Percentiles rank a stretch among this genome's conserved stretches.
Evolutionary conservation across 2,797 vertebrate genomes (phyloP).

Genomic region (Ispidina lecontei): DNA sequence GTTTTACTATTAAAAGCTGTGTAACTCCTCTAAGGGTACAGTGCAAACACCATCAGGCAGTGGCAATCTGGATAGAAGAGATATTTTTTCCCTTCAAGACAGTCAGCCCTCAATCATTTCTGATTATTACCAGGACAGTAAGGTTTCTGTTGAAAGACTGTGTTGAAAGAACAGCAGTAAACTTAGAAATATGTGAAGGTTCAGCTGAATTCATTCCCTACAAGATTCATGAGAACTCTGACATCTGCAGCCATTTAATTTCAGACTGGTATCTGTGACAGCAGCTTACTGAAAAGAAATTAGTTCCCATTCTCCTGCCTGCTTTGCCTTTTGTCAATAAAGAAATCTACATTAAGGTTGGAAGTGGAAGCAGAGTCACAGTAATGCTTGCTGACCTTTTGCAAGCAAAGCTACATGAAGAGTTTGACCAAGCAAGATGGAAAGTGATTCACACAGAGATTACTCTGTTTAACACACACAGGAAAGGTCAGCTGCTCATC

Average conservation of each 20-base stretch:
- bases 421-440: constrained; percentile 37
- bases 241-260: neutral
- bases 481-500: constrained; percentile 43
- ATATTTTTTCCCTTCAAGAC: neutral
- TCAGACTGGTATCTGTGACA: neutral
- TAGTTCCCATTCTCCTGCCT: neutral
- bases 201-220: constrained; percentile 17
- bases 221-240: neutral
- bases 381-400: constrained; percentile 56
- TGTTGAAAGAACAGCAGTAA: neutral
- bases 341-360: neutral
- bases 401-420: constrained; percentile 28
- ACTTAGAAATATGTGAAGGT: neutral
- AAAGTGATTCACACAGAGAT: constrained; percentile 31
- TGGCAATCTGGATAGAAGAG: neutral
- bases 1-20: neutral
- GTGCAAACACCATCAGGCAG: neutral
- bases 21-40: neutral
- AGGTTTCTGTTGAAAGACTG: constrained; percentile 1
- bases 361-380: neutral
- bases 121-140: neutral
- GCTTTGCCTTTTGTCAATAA: neutral
- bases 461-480: neutral
- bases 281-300: neutral
- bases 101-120: neutral